phyloP scores from a whole-genome alignment of 2,888 invertebrate genomes.

The Nymphalis polychloros region DNA sequence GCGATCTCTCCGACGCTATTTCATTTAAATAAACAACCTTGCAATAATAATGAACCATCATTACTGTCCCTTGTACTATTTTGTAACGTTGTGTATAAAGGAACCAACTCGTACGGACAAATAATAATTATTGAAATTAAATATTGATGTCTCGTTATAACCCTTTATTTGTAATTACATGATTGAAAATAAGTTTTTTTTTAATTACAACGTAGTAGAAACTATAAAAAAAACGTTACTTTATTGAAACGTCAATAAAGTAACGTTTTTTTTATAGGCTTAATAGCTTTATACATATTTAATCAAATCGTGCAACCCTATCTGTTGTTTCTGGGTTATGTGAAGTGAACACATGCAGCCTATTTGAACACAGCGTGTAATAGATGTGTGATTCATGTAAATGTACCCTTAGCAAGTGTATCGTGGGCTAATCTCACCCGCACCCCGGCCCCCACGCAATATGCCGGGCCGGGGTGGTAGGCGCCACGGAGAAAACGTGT shows the following conservation, averaged over 20 bases:
- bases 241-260: too few relatives aligned
- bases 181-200: slow-evolving; percentile 4
- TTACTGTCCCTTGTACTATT: not conserved
- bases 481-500: slow-evolving; percentile 76
- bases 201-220: slow-evolving; percentile 12
- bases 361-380: slow-evolving; percentile 70
- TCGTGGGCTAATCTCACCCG: slow-evolving; percentile 67
- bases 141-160: slow-evolving; percentile 5
- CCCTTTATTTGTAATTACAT: not conserved
- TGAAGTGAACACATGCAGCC: slow-evolving; percentile 72
- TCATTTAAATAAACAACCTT: slow-evolving; percentile 49
- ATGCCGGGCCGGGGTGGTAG: slow-evolving; percentile 62
- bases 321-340: slow-evolving; percentile 68
- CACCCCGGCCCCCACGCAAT: slow-evolving; percentile 53
- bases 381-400: slow-evolving; percentile 79
- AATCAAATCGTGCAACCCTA: slow-evolving; percentile 62
- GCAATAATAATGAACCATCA: slow-evolving; percentile 31
- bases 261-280: slow-evolving; percentile 33
- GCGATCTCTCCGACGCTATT: slow-evolving; percentile 49
- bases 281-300: slow-evolving; percentile 49
- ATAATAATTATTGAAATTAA: not conserved
- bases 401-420: slow-evolving; percentile 77
- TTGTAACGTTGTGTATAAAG: not conserved
- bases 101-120: not conserved
- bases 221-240: too few relatives aligned